Evolutionary conservation across 2,797 vertebrate genomes (phyloP).

Genomic region (Loriculus beryllinus): DNA sequence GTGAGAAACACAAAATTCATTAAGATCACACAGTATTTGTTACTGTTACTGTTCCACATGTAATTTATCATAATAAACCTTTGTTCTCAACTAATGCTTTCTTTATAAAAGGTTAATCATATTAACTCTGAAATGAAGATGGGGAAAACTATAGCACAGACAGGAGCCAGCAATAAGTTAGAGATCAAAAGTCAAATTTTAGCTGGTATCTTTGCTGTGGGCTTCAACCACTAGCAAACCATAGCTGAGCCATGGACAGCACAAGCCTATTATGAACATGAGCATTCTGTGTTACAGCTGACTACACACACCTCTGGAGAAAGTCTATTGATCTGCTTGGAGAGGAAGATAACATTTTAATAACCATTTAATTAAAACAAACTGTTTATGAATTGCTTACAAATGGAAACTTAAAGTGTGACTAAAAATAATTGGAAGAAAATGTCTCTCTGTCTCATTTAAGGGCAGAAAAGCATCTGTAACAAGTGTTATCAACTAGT

Average conservation of each 20-base stretch:
- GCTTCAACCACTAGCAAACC: not conserved
- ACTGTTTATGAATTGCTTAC: not conserved
- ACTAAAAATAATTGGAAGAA: not conserved
- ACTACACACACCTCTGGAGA: not conserved
- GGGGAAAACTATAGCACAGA: not conserved
- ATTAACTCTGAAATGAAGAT: not conserved
- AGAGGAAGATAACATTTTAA: not conserved
- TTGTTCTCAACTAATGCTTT: not conserved
- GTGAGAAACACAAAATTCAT: not conserved
- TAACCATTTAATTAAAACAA: constrained; percentile 1
- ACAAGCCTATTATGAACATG: not conserved
- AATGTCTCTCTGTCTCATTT: not conserved
- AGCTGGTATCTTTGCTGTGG: not conserved
- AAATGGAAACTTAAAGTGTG: not conserved
- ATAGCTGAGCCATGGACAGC: not conserved
- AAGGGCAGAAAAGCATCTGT: not conserved
- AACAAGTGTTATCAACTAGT: not conserved
- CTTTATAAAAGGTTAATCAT: not conserved
- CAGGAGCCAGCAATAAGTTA: not conserved
- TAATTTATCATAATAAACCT: not conserved
- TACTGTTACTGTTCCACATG: not conserved
- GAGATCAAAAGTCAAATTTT: not conserved
- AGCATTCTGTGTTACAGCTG: not conserved
- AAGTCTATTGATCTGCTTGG: not conserved
- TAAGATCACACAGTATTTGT: not conserved